phyloP scores from a whole-genome alignment of 2,113 vertebrate species.

The Petrocephalus microphthalmus region DNA sequence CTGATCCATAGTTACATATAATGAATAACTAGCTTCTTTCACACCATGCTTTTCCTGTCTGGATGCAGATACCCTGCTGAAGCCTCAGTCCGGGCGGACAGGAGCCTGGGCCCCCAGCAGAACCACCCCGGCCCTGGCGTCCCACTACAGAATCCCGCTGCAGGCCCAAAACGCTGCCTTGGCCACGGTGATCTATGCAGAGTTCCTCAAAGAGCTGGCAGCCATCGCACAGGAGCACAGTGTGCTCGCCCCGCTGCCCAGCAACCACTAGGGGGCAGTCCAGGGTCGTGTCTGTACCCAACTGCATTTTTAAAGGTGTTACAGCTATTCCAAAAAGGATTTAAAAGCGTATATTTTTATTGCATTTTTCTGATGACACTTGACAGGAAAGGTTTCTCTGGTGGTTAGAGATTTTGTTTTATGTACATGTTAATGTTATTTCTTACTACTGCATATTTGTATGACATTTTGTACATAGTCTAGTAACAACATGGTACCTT shows the following conservation, averaged over 20 bases:
- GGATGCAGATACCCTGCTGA: conserved; percentile 60
- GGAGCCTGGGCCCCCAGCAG: conserved; percentile 49
- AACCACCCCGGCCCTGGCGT: conserved; percentile 51
- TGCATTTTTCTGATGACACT: conserved; percentile 63
- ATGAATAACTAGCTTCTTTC: not conserved
- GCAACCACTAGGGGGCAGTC: conserved; percentile 44
- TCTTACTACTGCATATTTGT: not conserved
- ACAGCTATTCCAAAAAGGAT: not conserved
- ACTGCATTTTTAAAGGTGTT: not conserved
- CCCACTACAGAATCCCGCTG: conserved; percentile 60
- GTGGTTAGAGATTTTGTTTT: not conserved
- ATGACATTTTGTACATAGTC: not conserved
- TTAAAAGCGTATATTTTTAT: conserved; percentile 50
- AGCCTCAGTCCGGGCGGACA: conserved; percentile 39
- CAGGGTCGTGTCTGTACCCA: not conserved
- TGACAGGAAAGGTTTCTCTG: conserved; percentile 45
- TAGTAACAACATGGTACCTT: not conserved
- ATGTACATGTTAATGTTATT: not conserved
- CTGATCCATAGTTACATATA: not conserved
- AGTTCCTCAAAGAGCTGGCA: conserved; percentile 93
- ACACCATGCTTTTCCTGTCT: not conserved
- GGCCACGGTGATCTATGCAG: conserved; percentile 77
- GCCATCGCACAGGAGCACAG: conserved; percentile 82
- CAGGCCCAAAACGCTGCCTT: conserved; percentile 72
- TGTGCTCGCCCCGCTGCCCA: conserved; percentile 58